These are phyloP conservation scores for Myxocyprinus asiaticus DNA, from an alignment of 2,113 vertebrate species.

Conservation along the genomic window DNA sequence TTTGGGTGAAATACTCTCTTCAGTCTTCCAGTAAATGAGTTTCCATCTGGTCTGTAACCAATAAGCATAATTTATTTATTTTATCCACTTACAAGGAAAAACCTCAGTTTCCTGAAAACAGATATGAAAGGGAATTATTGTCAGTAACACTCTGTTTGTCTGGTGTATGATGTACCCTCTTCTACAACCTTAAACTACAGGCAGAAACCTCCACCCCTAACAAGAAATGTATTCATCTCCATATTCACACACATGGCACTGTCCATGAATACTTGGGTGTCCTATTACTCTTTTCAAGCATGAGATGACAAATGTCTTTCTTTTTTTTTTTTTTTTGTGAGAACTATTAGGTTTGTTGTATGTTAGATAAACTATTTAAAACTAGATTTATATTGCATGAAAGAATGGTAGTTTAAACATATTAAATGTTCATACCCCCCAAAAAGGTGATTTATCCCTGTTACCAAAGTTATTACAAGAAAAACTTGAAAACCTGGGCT, in stretches of 20 bases:
- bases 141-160: constrained; percentile 36
- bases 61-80: constrained; percentile 49
- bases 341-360: no score
- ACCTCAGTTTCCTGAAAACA: constrained; percentile 35
- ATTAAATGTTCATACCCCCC: no score
- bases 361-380: no score
- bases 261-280: constrained; percentile 23
- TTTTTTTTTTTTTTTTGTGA: no score
- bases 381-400: no score
- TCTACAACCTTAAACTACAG: constrained; percentile 38
- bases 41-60: constrained; percentile 34
- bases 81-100: constrained; percentile 38
- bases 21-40: constrained; percentile 16
- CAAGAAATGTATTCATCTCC: background rate
- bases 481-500: no score
- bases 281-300: constrained; percentile 54
- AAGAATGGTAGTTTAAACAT: no score
- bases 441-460: no score
- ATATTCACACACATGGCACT: background rate
- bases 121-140: constrained; percentile 27
- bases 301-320: background rate
- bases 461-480: no score
- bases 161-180: constrained; percentile 6
- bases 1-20: constrained; percentile 4
- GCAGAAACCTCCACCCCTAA: constrained; percentile 4